phyloP scores from a whole-genome alignment of 2,113 vertebrate genomes.

The Colius striatus region DNA sequence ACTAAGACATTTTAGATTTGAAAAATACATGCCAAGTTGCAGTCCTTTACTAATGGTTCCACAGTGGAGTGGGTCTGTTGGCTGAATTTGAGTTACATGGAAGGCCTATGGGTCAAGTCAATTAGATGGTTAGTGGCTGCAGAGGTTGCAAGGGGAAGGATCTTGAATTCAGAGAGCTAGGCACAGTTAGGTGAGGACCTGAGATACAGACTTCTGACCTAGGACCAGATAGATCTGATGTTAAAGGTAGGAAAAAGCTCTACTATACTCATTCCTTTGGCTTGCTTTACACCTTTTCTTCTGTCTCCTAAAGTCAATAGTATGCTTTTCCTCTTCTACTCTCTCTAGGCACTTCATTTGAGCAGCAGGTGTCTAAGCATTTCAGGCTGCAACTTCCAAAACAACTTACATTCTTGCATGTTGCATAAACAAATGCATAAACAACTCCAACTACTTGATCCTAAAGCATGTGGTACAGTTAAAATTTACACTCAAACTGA shows the following conservation, averaged over 20 bases:
- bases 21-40: neutral
- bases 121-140: no score
- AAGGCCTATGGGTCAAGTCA: neutral
- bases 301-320: neutral
- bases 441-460: neutral
- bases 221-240: neutral
- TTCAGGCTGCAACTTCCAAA: neutral
- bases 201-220: neutral
- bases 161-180: neutral
- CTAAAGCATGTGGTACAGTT: neutral
- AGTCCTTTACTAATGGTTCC: neutral
- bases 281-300: neutral
- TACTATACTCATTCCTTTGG: neutral
- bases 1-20: neutral
- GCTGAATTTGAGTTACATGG: neutral
- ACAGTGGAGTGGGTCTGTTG: neutral
- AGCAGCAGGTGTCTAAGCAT: neutral
- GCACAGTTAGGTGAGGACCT: neutral
- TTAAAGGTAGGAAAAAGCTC: rapidly evolving
- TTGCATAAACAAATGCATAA: neutral
- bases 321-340: neutral
- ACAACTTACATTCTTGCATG: neutral
- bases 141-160: neutral
- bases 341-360: neutral
- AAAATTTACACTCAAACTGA: neutral